Conservation (phyloP, 1,140 invertebrate species). For the Thalassaphorura encarpata region DNA sequence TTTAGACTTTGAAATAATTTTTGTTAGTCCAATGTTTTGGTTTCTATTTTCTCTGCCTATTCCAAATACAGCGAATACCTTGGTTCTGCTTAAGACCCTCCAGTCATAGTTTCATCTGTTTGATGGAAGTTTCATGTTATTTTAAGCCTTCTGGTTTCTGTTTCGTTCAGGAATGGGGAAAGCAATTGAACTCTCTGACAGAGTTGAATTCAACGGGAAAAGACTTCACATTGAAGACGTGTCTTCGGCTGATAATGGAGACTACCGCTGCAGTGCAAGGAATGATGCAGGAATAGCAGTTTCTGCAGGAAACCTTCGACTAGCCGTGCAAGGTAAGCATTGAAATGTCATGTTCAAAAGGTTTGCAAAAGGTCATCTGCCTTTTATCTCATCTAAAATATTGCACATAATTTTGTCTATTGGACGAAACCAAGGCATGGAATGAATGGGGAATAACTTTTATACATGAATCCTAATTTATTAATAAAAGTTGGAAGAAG, state of each 20-base stretch:
- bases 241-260: conserved; percentile 54
- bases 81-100: background rate
- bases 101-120: conserved; percentile 10
- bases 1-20: too few species aligned
- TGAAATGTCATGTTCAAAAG: too few species aligned
- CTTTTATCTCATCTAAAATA: too few species aligned
- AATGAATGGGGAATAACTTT: too few species aligned
- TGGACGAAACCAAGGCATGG: too few species aligned
- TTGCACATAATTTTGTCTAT: too few species aligned
- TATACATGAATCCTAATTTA: too few species aligned
- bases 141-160: background rate
- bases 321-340: conserved; percentile 50
- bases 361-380: background rate
- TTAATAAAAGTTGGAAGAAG: too few species aligned
- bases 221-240: conserved; percentile 51
- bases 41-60: background rate
- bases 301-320: conserved; percentile 45
- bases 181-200: conserved; percentile 47
- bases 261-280: conserved; percentile 55
- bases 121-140: conserved; percentile 17
- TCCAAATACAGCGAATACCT: background rate
- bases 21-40: too few species aligned
- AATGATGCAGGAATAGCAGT: conserved; percentile 51
- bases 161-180: conserved; percentile 58
- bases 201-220: conserved; percentile 52